Percentiles rank a stretch among this genome's conserved stretches.
phyloP scores from a whole-genome alignment of 2,797 vertebrate species.

The Tiaroga cobitis region DNA sequence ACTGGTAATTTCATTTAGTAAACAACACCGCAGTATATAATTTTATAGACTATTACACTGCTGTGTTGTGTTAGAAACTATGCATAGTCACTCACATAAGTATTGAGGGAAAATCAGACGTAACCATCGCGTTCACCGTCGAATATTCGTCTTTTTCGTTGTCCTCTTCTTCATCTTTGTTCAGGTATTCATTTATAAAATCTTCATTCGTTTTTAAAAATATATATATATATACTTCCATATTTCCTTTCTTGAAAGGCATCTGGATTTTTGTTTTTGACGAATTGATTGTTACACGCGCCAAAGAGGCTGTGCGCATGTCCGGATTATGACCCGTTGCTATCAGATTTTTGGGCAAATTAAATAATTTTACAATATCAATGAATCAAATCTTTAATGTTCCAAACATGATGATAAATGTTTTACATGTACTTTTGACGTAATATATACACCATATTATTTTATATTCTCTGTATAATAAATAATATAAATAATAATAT shows the following conservation, averaged over 20 bases:
- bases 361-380: background rate
- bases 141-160: background rate
- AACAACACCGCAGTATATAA: background rate
- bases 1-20: background rate
- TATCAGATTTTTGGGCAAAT: background rate
- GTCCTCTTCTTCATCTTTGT: background rate
- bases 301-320: background rate
- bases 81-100: background rate
- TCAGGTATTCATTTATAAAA: background rate
- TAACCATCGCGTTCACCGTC: background rate
- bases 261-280: background rate
- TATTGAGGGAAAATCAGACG: background rate
- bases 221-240: background rate
- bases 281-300: background rate
- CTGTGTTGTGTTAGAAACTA: background rate
- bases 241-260: background rate
- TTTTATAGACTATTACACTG: background rate
- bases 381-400: background rate
- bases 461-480: background rate
- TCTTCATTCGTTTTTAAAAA: background rate
- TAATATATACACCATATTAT: background rate
- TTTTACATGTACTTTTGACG: background rate
- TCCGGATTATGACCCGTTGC: background rate
- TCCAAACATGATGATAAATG: background rate
- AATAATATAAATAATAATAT: background rate